These are phyloP conservation scores for Erannis defoliaria DNA, from an alignment of 2,888 invertebrate species.

Conservation along the genomic window DNA sequence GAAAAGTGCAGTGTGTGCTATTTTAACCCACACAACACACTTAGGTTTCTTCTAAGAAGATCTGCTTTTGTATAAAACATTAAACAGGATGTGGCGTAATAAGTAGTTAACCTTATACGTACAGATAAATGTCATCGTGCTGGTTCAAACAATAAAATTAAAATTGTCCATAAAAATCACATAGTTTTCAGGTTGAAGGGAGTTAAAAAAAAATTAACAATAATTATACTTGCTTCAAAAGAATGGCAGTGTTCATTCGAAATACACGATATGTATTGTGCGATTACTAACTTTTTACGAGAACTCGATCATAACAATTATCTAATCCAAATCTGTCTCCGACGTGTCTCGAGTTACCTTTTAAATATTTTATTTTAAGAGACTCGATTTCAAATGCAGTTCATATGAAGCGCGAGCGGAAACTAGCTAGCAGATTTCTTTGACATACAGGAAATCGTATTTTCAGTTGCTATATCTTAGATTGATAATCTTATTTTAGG, in stretches of 20 bases:
- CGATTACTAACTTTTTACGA: not conserved
- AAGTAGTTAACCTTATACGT: too few species aligned
- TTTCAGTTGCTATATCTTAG: slow-evolving; percentile 8
- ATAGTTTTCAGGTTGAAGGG: too few species aligned
- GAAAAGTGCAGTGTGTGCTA: too few species aligned
- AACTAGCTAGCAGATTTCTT: slow-evolving; percentile 27
- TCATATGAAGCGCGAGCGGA: slow-evolving; percentile 19
- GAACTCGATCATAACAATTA: not conserved
- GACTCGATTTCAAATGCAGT: slow-evolving; percentile 28
- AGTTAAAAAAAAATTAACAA: too few species aligned
- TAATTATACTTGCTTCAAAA: too few species aligned
- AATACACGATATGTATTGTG: not conserved
- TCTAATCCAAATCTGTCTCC: not conserved
- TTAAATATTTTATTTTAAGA: slow-evolving; percentile 18
- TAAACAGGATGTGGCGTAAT: too few species aligned
- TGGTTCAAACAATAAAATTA: too few species aligned
- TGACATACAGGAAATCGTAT: slow-evolving; percentile 30
- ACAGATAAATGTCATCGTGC: too few species aligned
- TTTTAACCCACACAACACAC: too few species aligned
- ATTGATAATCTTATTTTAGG: slow-evolving; percentile 6
- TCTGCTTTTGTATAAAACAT: too few species aligned
- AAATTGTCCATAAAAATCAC: too few species aligned
- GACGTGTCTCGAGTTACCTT: slow-evolving; percentile 13
- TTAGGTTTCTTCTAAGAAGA: too few species aligned
- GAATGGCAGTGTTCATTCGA: not conserved